Evolutionary conservation across 2,888 invertebrate genomes (phyloP), one percentile per base, ranked within the genome.

Genomic region (Sinopyrophorus schimmeli): DNA sequence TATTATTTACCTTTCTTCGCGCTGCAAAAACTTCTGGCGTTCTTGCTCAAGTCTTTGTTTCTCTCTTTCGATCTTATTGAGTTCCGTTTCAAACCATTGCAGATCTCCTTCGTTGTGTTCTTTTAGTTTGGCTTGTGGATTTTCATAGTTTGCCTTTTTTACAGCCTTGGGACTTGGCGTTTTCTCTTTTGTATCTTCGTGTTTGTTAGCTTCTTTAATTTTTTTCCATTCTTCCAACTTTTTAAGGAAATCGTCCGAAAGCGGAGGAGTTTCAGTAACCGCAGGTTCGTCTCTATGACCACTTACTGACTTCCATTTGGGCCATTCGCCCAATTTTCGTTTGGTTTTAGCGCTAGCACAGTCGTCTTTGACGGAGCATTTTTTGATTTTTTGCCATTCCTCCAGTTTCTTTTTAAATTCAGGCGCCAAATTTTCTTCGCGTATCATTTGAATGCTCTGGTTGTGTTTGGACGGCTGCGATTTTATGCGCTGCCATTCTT

Each of bases 191-290:
- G 17, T 1, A 43, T 54, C 38, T 53, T 54, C 5, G 31, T 30
- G 11, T 30, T 34, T 42, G 26, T 5, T 38, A 21, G 12, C 12
- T 37, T 38, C 50, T 68, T 89, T 89, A 67, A 88, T 82, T 54
- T 81, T 82, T 65, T 88, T 89, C 92, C 92, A 92, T 73, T 88
- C 87, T 64, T 90, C 87, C 75, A 92, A 80, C 74, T 87, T 91
- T 63, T 84, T 86, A 20, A 86, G 79, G 68, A 92, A 92, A 63
- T 92, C 92, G 49, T 91, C 88, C 12, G 87, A 86, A 6, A 91
- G 75, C 57, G 85, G 84, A 57, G 82, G 78, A 46, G 81, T 77
- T 12, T 83, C 84, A 0, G 83, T 81, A 37, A 79, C 60, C 57
- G 12, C 59, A 5, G 21, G 21, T 12, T 67, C 64, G 27, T 61